Evolutionary conservation across 1,140 invertebrate species (phyloP), one percentile per base, ranked within the genome.

Genomic region (Diabrotica undecimpunctata): DNA sequence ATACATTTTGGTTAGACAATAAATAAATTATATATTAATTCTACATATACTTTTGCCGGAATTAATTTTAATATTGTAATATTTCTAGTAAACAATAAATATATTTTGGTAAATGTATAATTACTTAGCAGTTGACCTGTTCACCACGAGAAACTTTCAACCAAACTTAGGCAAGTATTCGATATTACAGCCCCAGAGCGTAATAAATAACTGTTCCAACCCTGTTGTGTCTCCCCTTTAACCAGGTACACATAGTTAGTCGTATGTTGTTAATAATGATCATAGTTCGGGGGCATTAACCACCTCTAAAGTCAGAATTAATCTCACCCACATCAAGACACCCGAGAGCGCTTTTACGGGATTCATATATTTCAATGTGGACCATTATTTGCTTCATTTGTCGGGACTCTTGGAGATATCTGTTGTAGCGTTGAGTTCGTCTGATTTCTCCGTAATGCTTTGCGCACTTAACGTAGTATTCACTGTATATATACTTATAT

Each of bases 221-320:
- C 13, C 52, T n/a, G 52, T 12, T 53, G 52, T 52, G 10, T 11
- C 13, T n/a, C 46, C 61, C 51, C 25, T 62, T 25, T 14, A 41
- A 54, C 50, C 62, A 57, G 62, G 62, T 64, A 64, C 62, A 54
- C 54, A 64, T 64, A 64, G 39, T 64, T 64, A 53, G 54, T 35
- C 46, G 54, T 35, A 54, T 35, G 54, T 64, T 64, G 10, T 12
- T 35, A 36, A 53, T 64, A 64, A 64, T 64, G 54, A 57, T 64
- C 62, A 64, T 64, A 64, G 62, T 64, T 64, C 54, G 35, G 54
- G 12, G 14, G 50, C 62, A 64, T 64, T 64, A 64, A 53, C 12
- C 61, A 54, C 54, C 39, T 12, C 13, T 12, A 46, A 36, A 46
- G 55, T 58, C 38, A 52, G 46, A 64, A 64, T 64, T 64, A 64